These are phyloP conservation scores for Pterostichus madidus DNA, from an alignment of 2,888 invertebrate genomes.

Conservation along the genomic window DNA sequence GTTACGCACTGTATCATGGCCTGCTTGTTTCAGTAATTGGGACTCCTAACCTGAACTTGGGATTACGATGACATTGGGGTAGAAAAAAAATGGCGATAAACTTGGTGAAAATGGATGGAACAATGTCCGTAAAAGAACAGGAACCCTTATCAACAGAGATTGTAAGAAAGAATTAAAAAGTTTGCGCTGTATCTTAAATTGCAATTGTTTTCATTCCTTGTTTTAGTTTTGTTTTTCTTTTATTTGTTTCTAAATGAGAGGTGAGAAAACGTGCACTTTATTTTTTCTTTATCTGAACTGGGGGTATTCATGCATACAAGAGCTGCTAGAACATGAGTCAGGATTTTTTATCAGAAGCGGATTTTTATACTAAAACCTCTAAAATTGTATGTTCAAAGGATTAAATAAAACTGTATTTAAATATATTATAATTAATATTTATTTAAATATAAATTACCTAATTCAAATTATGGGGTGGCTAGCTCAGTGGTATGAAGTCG, in stretches of 20 bases:
- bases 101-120: slow-evolving; percentile 14
- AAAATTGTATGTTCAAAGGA: too few relatives aligned
- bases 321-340: not conserved
- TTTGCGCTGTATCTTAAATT: slow-evolving; percentile 37
- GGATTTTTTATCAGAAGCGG: too few relatives aligned
- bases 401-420: too few relatives aligned
- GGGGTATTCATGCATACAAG: slow-evolving; percentile 25
- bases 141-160: slow-evolving; percentile 41
- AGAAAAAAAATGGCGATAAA: slow-evolving; percentile 44
- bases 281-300: not conserved
- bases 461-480: too few relatives aligned
- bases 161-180: slow-evolving; percentile 45
- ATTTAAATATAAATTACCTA: too few relatives aligned
- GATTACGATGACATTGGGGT: slow-evolving; percentile 34
- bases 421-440: too few relatives aligned
- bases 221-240: slow-evolving; percentile 37
- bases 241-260: slow-evolving; percentile 42
- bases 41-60: slow-evolving; percentile 20
- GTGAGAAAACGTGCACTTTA: slow-evolving; percentile 31
- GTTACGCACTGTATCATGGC: slow-evolving; percentile 33
- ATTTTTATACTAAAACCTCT: too few relatives aligned
- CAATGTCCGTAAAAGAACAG: slow-evolving; percentile 24
- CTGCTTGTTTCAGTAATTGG: slow-evolving; percentile 33
- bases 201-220: slow-evolving; percentile 36
- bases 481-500: too few relatives aligned